Evolutionary conservation across 2,797 vertebrate genomes (phyloP).

Genomic region (Malacoraja senta): DNA sequence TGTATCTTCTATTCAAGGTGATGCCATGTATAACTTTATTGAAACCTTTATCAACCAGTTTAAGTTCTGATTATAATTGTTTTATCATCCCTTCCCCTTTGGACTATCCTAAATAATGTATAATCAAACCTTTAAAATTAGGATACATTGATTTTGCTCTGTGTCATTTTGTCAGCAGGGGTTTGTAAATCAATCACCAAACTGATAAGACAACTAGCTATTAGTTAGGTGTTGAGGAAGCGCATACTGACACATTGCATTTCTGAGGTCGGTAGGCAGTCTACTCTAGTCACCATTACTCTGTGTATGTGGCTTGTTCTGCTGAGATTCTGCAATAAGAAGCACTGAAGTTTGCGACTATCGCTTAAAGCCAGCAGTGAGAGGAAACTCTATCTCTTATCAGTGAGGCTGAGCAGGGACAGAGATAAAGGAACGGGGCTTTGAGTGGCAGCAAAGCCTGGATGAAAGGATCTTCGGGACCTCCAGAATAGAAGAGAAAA

Average conservation of each 20-base stretch:
- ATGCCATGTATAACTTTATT: background rate
- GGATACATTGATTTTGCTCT: background rate
- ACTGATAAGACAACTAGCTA: slow-evolving; percentile 25
- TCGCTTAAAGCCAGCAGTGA: background rate
- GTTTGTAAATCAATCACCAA: background rate
- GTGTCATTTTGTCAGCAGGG: background rate
- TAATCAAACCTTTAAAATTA: background rate
- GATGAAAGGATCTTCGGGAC: slow-evolving; percentile 13
- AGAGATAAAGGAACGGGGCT: slow-evolving; percentile 8
- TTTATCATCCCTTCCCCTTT: background rate
- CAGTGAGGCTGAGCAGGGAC: background rate
- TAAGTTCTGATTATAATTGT: background rate
- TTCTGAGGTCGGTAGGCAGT: background rate
- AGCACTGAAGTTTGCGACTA: background rate
- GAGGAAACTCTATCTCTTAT: slow-evolving; percentile 23
- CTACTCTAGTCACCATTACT: background rate
- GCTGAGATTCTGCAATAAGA: background rate
- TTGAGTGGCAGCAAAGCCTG: slow-evolving; percentile 21
- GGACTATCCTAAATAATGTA: background rate
- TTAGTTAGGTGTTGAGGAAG: background rate
- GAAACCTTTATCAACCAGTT: background rate
- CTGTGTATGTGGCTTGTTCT: background rate
- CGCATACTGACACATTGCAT: slow-evolving; percentile 24
- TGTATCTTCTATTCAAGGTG: background rate
- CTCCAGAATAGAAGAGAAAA: slow-evolving; percentile 30